Conservation (phyloP, 2,113 vertebrate species). For the human region GRCh38 chr17:50975001-50975500, state of each 20-base stretch:
- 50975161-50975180: conserved; percentile 86
- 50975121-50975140: conserved; percentile 84
- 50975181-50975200: conserved; percentile 67
- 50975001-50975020: conserved; percentile 79
- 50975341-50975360: conserved; percentile 21
- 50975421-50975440: neutral
- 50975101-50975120: conserved; percentile 85
- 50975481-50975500: conserved; percentile 80
- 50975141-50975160: conserved; percentile 87
- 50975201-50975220: neutral
- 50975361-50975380: neutral
- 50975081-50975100: conserved; percentile 87
- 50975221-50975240: conserved; percentile 44
- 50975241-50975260: neutral
- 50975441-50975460: neutral
- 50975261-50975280: conserved; percentile 9
- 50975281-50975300: conserved; percentile 19
- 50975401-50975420: neutral
- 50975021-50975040: conserved; percentile 84
- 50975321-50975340: conserved; percentile 11
- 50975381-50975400: neutral
- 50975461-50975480: neutral
- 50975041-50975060: conserved; percentile 87
- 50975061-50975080: conserved; percentile 85
- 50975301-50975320: neutral